Evolutionary conservation across 2,888 invertebrate species (phyloP).

Genomic region (Drosophila neoperkinsi): DNA sequence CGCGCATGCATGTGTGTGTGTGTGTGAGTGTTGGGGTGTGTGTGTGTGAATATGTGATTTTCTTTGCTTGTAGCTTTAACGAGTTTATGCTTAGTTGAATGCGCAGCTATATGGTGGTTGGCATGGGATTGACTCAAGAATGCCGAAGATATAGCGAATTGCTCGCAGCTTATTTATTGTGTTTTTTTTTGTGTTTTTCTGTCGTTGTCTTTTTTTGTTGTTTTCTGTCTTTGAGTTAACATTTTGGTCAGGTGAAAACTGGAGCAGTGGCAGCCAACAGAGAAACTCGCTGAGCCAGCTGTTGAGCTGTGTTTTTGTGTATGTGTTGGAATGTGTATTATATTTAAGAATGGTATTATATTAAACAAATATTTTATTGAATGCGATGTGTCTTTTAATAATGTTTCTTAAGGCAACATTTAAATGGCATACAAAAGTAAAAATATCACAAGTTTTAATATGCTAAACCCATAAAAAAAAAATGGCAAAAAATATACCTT

Average conservation of each 20-base stretch:
- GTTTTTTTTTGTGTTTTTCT: not conserved
- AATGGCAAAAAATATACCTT: not conserved
- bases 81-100: conserved; percentile 62
- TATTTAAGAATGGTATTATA: too few species aligned
- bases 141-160: conserved; percentile 41
- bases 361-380: not conserved
- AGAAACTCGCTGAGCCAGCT: conserved; percentile 27
- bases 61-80: conserved; percentile 59
- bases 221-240: conserved; percentile 11
- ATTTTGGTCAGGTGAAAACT: conserved; percentile 62
- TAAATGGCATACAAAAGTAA: accelerated
- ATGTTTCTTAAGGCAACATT: not conserved
- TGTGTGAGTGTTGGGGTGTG: conserved; percentile 4
- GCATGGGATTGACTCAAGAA: conserved; percentile 36
- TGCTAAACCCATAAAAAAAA: not conserved
- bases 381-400: not conserved
- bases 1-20: conserved; percentile 6
- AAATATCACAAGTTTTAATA: not conserved
- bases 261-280: conserved; percentile 37
- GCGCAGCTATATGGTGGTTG: conserved; percentile 48
- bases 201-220: conserved; percentile 1
- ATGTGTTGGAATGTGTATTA: not conserved
- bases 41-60: conserved; percentile 46
- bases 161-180: conserved; percentile 6
- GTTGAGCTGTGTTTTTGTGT: not conserved